Evolutionary conservation across 2,888 invertebrate genomes (phyloP), one percentile per base, ranked within the genome.

Genomic region (Acholoe squamosa): DNA sequence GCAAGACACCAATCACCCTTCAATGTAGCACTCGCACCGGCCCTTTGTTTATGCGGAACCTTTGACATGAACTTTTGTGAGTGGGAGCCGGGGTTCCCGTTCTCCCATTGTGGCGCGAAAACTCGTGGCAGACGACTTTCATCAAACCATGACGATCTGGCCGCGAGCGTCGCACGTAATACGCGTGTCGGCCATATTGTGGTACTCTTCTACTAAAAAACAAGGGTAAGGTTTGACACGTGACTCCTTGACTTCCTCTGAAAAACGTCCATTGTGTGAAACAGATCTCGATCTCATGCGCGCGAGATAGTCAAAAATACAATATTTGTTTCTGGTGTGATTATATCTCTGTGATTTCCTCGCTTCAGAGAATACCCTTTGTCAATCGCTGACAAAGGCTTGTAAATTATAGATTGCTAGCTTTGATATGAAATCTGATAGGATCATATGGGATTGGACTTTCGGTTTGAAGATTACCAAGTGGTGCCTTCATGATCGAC

Each of bases 361-460:
- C 80, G 80, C 34, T 80, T 16, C 80, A 34, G 80, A 80, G 43
- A 19, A 80, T 19, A 5, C 80, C 80, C 33, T 80, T 80, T 80
- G 80, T 80, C 0, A 43, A 14, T 5, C 22, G 14, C 3, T 16
- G 80, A 80, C 80, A 80, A 80, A 80, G 80, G 3, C 34, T 3
- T 80, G 80, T 80, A 80, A 80, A 80, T 80, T 80, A 80, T 80
- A 80, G 80, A 80, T 80, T n/a, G 34, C 80, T 33, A n/a, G 16
- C 19, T 1, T 10, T n/a, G 80, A 80, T 80, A 80, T 80, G 80
- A n/a, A 22, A 14, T 14, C 22, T 22, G 80, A 80, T 80, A 80
- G 43, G 34, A 80, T 80, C 80, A 25, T 19, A 14, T 43, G 16
- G n/a, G n/a, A 34, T n/a, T 16, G n/a, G 80, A 34, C 22, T 16